Percentiles rank a stretch among this genome's conserved stretches.
These are phyloP conservation scores for Puntigrus tetrazona DNA, from an alignment of 2,113 vertebrate genomes.

Conservation along the genomic window DNA sequence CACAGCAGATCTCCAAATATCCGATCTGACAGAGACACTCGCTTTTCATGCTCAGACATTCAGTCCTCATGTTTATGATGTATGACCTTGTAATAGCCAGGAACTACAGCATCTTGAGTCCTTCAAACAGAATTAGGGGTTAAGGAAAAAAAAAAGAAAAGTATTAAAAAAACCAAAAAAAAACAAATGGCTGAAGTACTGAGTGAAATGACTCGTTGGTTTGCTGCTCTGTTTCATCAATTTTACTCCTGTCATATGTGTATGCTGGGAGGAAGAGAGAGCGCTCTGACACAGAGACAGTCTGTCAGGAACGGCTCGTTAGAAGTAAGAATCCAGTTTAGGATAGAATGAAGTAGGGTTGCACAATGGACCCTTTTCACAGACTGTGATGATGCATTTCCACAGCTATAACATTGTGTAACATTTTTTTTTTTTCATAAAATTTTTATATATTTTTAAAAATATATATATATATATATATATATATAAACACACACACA, in stretches of 20 bases:
- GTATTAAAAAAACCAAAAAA: neutral
- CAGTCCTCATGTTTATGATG: slow-evolving; percentile 24
- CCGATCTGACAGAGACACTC: slow-evolving; percentile 44
- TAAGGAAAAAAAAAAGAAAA: neutral
- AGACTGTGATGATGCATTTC: neutral
- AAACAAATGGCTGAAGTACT: neutral
- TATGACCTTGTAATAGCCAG: slow-evolving; percentile 48
- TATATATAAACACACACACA: too few species aligned
- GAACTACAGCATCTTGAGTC: slow-evolving; percentile 47
- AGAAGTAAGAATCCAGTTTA: neutral
- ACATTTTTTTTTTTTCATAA: too few species aligned
- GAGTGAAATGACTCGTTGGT: neutral
- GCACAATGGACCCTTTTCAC: neutral
- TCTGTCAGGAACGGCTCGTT: neutral
- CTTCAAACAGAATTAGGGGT: slow-evolving; percentile 48
- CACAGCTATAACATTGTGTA: neutral
- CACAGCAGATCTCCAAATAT: slow-evolving; percentile 35
- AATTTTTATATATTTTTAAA: too few species aligned
- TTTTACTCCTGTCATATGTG: neutral
- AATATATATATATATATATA: too few species aligned
- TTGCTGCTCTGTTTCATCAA: neutral
- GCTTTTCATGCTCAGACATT: slow-evolving; percentile 33
- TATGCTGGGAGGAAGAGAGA: neutral
- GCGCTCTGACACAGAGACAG: neutral
- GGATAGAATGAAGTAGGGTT: neutral